Evolutionary conservation across 2,797 vertebrate genomes (phyloP), one percentile per base, ranked within the genome.

Genomic region (Ciconia nigra): DNA sequence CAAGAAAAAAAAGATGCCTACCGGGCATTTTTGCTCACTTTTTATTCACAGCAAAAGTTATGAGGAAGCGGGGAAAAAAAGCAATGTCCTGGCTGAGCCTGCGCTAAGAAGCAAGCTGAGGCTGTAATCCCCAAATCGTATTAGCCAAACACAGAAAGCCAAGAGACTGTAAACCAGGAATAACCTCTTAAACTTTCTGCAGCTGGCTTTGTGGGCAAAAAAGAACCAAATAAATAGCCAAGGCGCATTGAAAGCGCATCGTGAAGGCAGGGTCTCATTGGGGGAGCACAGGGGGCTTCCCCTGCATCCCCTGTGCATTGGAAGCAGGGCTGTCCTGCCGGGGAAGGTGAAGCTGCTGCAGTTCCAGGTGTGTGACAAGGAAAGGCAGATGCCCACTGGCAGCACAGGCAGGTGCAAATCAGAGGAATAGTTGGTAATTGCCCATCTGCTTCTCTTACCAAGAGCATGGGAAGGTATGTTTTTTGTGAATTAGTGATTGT

Each of bases 101-200:
- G 35, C 28, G 28, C 54, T 95, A 93, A 96, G 94, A 19, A 93
- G 82, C 20, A 31, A 74, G 87, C 93, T 78, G 80, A 91, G 49
- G 65, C 70, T 86, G 42, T 95, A 96, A 95, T 97, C 94, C 78
- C 39, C 78, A 95, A 97, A 97, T 95, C 84, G 5, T 71, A 52
- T 97, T 95, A 94, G 69, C 59, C 6, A 1, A 67, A 70, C 10
- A 22, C 87, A 80, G 92, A 92, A 92, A 89, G 67, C 87, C 85
- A 91, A 74, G n/a, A 46, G 81, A 62, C 63, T 57, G 44, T 61
- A 95, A 74, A 92, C 67, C 41, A 72, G 58, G 78, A 85, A 41
- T 35, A 95, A 84, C 77, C 86, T 70, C 69, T 63, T 55, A 49
- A 87, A 91, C 65, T 92, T 69, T 49, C 35, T 85, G 78, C 47